phyloP scores from a whole-genome alignment of 2,113 vertebrate genomes.

The Heliornis fulica region DNA sequence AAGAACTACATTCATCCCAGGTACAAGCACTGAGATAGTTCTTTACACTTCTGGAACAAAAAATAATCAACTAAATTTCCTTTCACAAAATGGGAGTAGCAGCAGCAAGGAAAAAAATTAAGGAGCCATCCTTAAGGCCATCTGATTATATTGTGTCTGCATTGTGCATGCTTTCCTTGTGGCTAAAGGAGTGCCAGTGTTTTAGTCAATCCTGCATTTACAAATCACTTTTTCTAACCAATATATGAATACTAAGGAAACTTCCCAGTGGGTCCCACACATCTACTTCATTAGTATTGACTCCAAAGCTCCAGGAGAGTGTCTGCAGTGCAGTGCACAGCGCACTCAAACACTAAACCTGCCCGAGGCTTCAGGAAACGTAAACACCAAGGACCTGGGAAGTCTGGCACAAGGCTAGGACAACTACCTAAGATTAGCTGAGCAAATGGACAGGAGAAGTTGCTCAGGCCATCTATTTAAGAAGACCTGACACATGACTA shows the following conservation, averaged over 20 bases:
- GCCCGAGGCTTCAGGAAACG: not conserved
- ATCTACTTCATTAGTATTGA: not conserved
- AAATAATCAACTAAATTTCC: not conserved
- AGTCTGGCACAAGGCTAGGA: not conserved
- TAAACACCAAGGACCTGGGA: not conserved
- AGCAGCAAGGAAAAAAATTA: not conserved
- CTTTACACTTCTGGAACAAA: not conserved
- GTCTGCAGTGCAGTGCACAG: not conserved
- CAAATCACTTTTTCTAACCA: not conserved
- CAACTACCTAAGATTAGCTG: not conserved
- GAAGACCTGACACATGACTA: fast-evolving
- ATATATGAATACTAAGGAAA: not conserved
- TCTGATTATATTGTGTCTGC: not conserved
- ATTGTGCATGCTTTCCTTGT: not conserved
- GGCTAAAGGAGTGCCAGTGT: not conserved
- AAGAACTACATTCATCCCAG: constrained; percentile 26
- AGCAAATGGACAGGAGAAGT: not conserved
- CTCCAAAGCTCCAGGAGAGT: not conserved
- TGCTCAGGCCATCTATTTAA: fast-evolving
- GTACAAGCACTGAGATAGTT: not conserved
- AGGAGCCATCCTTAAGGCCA: not conserved
- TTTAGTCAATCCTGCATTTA: not conserved
- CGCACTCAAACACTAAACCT: fast-evolving
- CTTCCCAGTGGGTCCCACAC: not conserved
- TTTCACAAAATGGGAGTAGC: not conserved